Base-by-base conservation (phyloP, 2,888 invertebrate genomes). In the Actias luna region DNA sequence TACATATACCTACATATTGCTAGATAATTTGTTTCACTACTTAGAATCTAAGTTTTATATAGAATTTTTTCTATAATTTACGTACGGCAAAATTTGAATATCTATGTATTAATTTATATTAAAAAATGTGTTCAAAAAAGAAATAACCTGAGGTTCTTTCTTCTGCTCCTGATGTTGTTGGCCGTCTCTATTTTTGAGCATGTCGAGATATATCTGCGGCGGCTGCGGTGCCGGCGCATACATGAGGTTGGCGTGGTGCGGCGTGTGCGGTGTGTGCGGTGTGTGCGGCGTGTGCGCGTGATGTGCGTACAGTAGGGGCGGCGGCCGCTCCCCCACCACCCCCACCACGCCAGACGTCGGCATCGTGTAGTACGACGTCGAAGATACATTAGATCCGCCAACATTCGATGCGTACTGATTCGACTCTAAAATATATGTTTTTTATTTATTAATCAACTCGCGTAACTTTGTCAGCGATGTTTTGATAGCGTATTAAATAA, bases 161-260 rank as follows among this genome's bases (percentile, higher is more conserved):
- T 90, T 90, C 46, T 71, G 78, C 14, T 90, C 89, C 62, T 85
- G 85, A 66, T 90, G 90, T 55, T 83, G 84, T 55, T 84, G 85
- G 0, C 79, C 81, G 3, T 89, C 91, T 42, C 90, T 82, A 55
- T 87, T 89, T 79, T 91, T 91, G 69, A 92, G 61, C 83, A 92
- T 87, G 42, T 92, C 92, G 7, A 92, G 71, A 65, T 93, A 93
- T 14, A 89, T 60, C 59, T 89, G 90, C 5, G 84, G 82, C 22
- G 87, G 87, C 58, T 88, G 90, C 60, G 88, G 88, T 72, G 89
- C 87, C 12, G 87, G 88, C 64, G 88, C 85, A 18, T 89, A 88
- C 88, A 88, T 84, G 5, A 89, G 65, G 68, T 78, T 79, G 10
- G 84, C 70, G 67, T 88, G 86, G 63, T 89, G 89, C 22, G 87